Evolutionary conservation across 2,888 invertebrate species (phyloP).

Genomic region (Polyploca ridens): DNA sequence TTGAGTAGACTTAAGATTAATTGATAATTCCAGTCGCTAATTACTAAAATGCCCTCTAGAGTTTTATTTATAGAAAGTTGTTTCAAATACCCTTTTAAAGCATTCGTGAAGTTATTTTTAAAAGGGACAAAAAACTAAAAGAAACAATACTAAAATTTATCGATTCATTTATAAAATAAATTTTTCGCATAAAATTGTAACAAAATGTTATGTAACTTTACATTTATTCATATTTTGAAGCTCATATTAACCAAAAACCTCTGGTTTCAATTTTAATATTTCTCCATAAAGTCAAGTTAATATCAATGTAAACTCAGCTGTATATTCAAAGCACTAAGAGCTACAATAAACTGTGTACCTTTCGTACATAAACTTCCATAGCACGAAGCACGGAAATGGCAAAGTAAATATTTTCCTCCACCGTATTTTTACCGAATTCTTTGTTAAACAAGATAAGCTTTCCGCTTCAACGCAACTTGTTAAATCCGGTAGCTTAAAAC

Average conservation of each 20-base stretch:
- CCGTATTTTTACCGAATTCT: conserved; percentile 17
- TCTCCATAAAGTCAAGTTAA: not conserved
- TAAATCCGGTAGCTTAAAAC: not conserved
- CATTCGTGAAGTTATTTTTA: not conserved
- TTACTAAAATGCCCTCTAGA: conserved; percentile 7
- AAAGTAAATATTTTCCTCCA: conserved; percentile 16
- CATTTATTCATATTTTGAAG: no score
- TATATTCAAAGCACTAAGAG: not conserved
- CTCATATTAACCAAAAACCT: not conserved
- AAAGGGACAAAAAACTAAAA: not conserved
- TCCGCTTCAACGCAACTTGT: conserved; percentile 10
- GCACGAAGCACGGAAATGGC: conserved; percentile 10
- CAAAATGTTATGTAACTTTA: no score
- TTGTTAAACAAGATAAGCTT: conserved; percentile 31
- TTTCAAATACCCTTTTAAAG: not conserved
- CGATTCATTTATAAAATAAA: no score
- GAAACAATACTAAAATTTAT: no score
- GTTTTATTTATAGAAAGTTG: not conserved
- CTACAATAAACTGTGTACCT: not conserved
- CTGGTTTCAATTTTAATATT: not conserved
- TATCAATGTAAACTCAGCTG: not conserved
- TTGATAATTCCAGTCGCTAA: conserved; percentile 8
- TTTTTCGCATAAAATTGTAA: no score
- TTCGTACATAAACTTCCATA: conserved; percentile 1
- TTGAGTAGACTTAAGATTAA: conserved; percentile 3